phyloP scores from a whole-genome alignment of 2,888 invertebrate species.

The Pollenia amentaria region DNA sequence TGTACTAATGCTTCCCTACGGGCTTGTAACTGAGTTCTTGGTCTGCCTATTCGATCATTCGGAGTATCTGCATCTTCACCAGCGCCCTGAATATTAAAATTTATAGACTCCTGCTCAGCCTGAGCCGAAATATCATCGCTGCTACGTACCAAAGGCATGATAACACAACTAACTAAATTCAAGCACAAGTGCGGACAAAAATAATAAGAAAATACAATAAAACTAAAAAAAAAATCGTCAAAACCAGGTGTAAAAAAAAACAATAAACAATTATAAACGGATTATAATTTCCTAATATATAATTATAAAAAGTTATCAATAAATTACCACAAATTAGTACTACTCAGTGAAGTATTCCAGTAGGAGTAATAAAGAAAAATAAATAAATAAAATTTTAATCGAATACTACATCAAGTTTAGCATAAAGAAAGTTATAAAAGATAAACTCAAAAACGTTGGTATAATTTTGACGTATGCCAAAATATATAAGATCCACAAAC shows the following conservation, averaged over 20 bases:
- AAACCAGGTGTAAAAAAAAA: not conserved
- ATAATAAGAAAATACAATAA: too few species aligned
- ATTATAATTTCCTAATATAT: not conserved
- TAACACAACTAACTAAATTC: not conserved
- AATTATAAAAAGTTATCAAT: not conserved
- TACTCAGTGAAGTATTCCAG: slow-evolving; percentile 19
- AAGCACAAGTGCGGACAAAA: not conserved
- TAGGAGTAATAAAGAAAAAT: slow-evolving; percentile 3
- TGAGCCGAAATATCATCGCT: not conserved
- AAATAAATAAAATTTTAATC: not conserved
- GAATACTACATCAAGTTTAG: too few species aligned
- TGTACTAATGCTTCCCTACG: not conserved
- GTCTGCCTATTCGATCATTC: not conserved
- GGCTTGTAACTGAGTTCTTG: not conserved
- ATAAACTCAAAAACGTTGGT: too few species aligned
- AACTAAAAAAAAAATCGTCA: not conserved
- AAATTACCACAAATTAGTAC: not conserved
- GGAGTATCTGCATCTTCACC: not conserved
- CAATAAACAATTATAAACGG: not conserved
- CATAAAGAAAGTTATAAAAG: too few species aligned
- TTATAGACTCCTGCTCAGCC: not conserved
- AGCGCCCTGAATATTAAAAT: not conserved
- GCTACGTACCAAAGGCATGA: slow-evolving; percentile 3
- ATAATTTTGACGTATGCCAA: too few species aligned
- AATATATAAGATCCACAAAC: too few species aligned